Base-by-base conservation (phyloP, 2,113 vertebrate species). In the Leucoraja erinaceus region DNA sequence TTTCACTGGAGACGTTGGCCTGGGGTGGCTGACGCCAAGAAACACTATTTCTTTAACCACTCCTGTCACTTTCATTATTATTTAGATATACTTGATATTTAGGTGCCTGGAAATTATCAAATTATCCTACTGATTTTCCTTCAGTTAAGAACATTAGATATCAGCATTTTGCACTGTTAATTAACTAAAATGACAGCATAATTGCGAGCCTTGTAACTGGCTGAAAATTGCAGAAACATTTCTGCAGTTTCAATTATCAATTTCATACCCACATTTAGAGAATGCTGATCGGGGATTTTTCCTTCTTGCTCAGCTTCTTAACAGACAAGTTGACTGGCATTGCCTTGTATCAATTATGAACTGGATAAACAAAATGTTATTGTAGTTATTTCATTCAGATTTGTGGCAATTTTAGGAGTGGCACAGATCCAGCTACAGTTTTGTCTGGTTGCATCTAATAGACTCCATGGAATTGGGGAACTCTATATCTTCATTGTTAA, bases 201-300 rank as follows among this genome's bases (percentile, higher is more conserved):
- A 90, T 83, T 90, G 56, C 63, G 28, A 16, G 1, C 2, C 7
- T 33, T 7, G 33, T 47, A 47, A 47, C 38, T 47, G 38, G 38
- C 38, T 47, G n/a, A 90, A 68, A 90, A 33, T 90, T 68, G n/a
- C 63, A 66, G 86, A 68, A 90, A 66, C 63, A 66, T 66, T 66
- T 66, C 63, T 66, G 12, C 38, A 47, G 38, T 47, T 47, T 47
- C 38, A 28, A 54, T n/a, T 28, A 61, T 84, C 54, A 84, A 28
- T 59, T n/a, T 59, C 54, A 9, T n/a, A 61, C 25, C 22, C 11
- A 54, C 56, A 25, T 84, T 28, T 12, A 61, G 81, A 84, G 81
- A 84, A 84, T 25, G 56, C 81, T 84, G 25, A 28, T 59, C 22
- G 78, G 56, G 22, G 47, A 83, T 54, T 56, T 56, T 10, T 84